phyloP scores from a whole-genome alignment of 2,797 vertebrate genomes.

The Margarornis squamiger region DNA sequence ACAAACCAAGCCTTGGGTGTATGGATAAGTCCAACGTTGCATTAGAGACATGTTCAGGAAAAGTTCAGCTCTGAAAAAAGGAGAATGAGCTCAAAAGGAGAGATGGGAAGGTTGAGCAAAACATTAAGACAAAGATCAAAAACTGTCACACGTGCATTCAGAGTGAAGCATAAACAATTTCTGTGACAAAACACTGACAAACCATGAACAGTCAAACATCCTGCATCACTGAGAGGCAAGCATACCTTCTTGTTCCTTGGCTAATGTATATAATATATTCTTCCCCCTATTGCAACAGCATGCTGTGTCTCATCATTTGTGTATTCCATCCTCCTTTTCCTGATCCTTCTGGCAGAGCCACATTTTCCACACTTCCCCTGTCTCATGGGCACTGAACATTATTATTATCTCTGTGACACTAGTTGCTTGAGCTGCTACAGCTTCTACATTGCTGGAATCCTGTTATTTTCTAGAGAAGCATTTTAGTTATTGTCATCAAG shows the following conservation, averaged over 20 bases:
- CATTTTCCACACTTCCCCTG: background rate
- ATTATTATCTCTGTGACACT: background rate
- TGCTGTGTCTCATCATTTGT: background rate
- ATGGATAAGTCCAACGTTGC: background rate
- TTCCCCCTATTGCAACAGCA: background rate
- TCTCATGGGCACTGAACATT: background rate
- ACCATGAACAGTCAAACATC: background rate
- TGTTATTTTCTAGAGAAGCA: background rate
- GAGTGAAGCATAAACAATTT: background rate
- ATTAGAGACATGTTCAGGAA: background rate
- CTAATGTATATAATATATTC: background rate
- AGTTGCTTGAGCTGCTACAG: background rate
- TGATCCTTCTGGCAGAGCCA: background rate
- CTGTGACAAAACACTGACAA: background rate
- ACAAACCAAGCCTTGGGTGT: background rate
- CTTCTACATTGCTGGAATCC: background rate
- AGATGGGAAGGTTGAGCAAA: background rate
- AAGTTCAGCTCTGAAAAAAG: background rate
- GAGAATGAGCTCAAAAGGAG: background rate
- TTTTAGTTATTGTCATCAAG: conserved; percentile 6
- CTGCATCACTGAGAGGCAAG: background rate
- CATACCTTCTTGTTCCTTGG: background rate
- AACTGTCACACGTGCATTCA: background rate
- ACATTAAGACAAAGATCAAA: background rate
- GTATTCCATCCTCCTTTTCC: background rate